Evolutionary conservation across 2,888 invertebrate species (phyloP), one percentile per base, ranked within the genome.

Genomic region (Pandemis cinnamomeana): DNA sequence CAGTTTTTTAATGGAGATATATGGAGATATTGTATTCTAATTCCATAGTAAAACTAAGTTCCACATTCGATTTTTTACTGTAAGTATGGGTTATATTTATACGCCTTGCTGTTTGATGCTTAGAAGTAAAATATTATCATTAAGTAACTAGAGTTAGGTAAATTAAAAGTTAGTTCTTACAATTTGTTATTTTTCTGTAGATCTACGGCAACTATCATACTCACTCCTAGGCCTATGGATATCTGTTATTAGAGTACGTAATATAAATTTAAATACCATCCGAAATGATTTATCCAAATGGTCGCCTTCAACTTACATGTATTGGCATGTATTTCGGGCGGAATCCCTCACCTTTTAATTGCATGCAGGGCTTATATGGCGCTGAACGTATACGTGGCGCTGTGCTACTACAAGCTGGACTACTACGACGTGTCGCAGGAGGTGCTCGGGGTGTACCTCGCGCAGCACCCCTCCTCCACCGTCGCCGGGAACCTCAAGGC

Each of bases 341-440:
- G 44, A 44, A 44, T 44, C 6, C 44, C 7, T 51, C 0, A 51
- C n/a, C 46, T 51, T n/a, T n/a, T 6, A 13, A 51, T 51, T n/a
- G 4, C 5, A 6, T 10, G 27, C 90, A 98, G 98, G 81, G 97
- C 98, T 71, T 98, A 96, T 89, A 94, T 99, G 86, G 99, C 99
- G 0, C 91, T 99, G 75, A 99, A 99, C 90, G 98, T 99, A 5
- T 99, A 99, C 89, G 97, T 99, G 73, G 99, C 99, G 0, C 92
- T 99, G 15, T 99, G 99, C 86, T 99, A 99, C 91, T 99, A 99
- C 92, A 99, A 99, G 89, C 93, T 99, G 83, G 99, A 99, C 91
- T 99, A 99, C 89, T 99, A 99, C 86, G 99, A 99, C 89, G 99
- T 99, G 64, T 99, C 99, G 0, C 99, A 99, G 91, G 99, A 99